These are phyloP conservation scores for Meriones unguiculatus DNA, from an alignment of 2,113 vertebrate genomes.

Conservation along the genomic window DNA sequence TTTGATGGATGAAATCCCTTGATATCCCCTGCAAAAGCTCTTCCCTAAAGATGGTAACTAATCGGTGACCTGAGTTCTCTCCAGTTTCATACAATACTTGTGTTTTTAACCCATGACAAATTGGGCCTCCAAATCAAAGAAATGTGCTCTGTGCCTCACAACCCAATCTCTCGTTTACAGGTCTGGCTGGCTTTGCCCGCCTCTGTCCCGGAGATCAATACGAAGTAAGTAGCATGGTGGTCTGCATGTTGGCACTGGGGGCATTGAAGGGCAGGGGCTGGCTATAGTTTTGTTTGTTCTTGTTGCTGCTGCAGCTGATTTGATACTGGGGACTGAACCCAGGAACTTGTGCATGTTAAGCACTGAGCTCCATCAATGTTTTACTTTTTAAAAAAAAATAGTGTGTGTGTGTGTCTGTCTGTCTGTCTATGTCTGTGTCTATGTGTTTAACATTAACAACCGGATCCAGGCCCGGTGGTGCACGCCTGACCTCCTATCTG, in stretches of 20 bases:
- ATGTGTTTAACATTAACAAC: too few species aligned
- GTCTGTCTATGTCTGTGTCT: background rate
- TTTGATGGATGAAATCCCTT: background rate
- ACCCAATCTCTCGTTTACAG: conserved; percentile 82
- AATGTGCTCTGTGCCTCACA: background rate
- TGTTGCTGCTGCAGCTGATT: background rate
- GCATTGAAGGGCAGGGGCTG: background rate
- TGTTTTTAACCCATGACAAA: accelerated
- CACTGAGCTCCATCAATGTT: background rate
- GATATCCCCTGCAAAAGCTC: background rate
- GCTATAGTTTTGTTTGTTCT: background rate
- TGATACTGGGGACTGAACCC: background rate
- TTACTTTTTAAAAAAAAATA: background rate
- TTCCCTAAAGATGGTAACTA: background rate
- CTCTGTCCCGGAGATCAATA: conserved; percentile 99
- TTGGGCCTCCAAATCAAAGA: too few species aligned
- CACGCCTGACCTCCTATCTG: too few species aligned
- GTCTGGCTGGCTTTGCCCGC: conserved; percentile 97
- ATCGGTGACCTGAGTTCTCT: background rate
- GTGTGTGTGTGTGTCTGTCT: background rate
- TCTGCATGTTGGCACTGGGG: too few species aligned
- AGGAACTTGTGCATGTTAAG: background rate
- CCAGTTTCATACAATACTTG: background rate
- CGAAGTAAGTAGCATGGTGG: conserved; percentile 86
- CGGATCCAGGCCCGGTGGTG: too few species aligned